phyloP scores from a whole-genome alignment of 2,113 vertebrate species.

The Phainopepla nitens region DNA sequence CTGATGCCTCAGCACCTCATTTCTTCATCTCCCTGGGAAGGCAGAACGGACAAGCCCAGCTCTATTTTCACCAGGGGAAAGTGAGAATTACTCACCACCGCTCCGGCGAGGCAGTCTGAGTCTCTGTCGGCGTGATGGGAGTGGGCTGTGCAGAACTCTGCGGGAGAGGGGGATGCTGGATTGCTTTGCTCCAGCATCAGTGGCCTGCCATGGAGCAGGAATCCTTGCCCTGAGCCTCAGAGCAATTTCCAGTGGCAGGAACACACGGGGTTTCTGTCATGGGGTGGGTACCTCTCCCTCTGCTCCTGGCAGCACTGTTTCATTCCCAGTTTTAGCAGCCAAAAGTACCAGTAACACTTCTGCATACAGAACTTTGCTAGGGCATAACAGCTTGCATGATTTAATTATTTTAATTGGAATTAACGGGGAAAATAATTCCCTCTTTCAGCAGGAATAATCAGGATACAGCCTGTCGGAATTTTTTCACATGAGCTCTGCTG shows the following conservation, averaged over 20 bases:
- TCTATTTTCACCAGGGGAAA: slow-evolving; percentile 17
- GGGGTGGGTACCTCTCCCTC: background rate
- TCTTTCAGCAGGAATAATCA: background rate
- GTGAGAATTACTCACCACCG: slow-evolving; percentile 13
- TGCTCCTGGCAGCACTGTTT: background rate
- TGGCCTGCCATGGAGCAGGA: fast-evolving
- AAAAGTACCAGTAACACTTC: background rate
- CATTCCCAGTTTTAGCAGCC: background rate
- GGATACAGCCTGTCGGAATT: background rate
- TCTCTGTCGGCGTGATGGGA: background rate
- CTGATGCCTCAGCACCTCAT: background rate
- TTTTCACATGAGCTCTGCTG: background rate
- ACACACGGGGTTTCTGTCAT: background rate
- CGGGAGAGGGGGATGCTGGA: background rate
- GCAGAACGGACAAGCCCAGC: background rate
- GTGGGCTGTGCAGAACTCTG: background rate
- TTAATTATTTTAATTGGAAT: slow-evolving; percentile 49
- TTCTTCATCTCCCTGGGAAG: background rate
- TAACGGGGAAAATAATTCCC: slow-evolving; percentile 1
- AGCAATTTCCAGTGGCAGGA: background rate
- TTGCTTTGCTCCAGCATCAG: background rate
- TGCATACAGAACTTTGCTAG: background rate
- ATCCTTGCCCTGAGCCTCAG: background rate
- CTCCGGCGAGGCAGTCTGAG: background rate
- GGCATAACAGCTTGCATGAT: background rate